Evolutionary conservation across 1,140 invertebrate genomes (phyloP), one percentile per base, ranked within the genome.

Genomic region (Mactra quadrangularis): DNA sequence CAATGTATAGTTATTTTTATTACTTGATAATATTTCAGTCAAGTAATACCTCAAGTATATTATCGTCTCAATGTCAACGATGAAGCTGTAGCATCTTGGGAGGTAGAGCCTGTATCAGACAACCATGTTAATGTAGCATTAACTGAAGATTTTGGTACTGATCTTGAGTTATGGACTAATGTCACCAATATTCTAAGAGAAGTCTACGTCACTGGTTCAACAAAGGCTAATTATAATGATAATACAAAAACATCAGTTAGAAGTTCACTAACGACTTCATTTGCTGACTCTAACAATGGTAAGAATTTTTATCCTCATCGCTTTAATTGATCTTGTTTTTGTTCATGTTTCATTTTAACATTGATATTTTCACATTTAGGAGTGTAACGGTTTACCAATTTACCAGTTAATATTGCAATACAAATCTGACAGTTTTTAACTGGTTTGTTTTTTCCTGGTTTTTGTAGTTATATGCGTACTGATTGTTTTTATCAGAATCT

Each of bases 281-380:
- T 47, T 47, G 53, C 77, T 1, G 31, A 11, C 19, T 50, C 77
- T 35, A 81, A 81, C 29, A 81, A 81, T 71, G 77, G 77, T 81
- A 55, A 15, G 50, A 57, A 38, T 55, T 19, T 71, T 6, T 19
- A n/a, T n/a, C n/a, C n/a, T n/a, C n/a, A n/a, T n/a, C n/a, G n/a
- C n/a, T n/a, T n/a, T n/a, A n/a, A n/a, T n/a, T n/a, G n/a, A n/a
- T n/a, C n/a, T n/a, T n/a, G 57, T 15, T 60, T 22, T 15, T 2
- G 13, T 9, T 60, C 3, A 19, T 31, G n/a, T 19, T 45, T 13
- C 27, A n/a, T n/a, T n/a, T n/a, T n/a, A n/a, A n/a, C n/a, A n/a
- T n/a, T n/a, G n/a, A n/a, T n/a, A n/a, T n/a, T n/a, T n/a, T n/a
- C n/a, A n/a, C n/a, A n/a, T n/a, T n/a, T n/a, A n/a, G n/a, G n/a